phyloP scores from a whole-genome alignment of 2,888 invertebrate species.

The Pseudanteris insignis region DNA sequence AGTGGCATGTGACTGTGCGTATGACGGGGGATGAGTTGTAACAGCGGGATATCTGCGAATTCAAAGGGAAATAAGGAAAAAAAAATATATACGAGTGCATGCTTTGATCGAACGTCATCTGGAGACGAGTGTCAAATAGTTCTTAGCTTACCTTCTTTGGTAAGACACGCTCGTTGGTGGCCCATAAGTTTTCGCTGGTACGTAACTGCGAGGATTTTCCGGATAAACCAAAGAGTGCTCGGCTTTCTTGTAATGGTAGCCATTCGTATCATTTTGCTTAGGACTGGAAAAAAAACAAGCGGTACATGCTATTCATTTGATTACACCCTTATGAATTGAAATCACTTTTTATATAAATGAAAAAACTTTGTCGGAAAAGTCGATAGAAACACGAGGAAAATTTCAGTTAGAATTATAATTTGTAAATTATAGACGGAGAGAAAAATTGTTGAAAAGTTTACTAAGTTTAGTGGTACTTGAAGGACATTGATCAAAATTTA shows the following conservation, averaged over 20 bases:
- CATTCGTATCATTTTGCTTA: conserved; percentile 50
- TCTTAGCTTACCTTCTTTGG: conserved; percentile 48
- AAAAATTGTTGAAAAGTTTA: too few relatives aligned
- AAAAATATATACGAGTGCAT: too few relatives aligned
- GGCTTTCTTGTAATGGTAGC: conserved; percentile 58
- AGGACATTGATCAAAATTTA: too few relatives aligned
- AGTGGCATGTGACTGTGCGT: conserved; percentile 21
- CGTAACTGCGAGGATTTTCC: conserved; percentile 43
- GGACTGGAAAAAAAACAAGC: conserved; percentile 40
- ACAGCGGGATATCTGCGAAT: conserved; percentile 22
- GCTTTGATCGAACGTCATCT: conserved; percentile 18
- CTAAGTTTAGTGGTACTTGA: too few relatives aligned
- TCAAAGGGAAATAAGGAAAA: conserved; percentile 4
- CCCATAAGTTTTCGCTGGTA: conserved; percentile 53
- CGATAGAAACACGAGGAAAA: too few relatives aligned
- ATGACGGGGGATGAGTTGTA: conserved; percentile 18
- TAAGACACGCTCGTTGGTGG: conserved; percentile 51
- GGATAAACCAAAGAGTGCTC: conserved; percentile 51
- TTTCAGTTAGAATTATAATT: too few relatives aligned
- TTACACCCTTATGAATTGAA: too few relatives aligned
- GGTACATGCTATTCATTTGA: too few relatives aligned
- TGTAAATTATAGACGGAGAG: too few relatives aligned
- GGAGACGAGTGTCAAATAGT: conserved; percentile 7
- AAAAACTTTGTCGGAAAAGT: too few relatives aligned
- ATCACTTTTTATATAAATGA: too few relatives aligned